phyloP scores from a whole-genome alignment of 2,888 invertebrate genomes.

The Podotricha telesiphe region DNA sequence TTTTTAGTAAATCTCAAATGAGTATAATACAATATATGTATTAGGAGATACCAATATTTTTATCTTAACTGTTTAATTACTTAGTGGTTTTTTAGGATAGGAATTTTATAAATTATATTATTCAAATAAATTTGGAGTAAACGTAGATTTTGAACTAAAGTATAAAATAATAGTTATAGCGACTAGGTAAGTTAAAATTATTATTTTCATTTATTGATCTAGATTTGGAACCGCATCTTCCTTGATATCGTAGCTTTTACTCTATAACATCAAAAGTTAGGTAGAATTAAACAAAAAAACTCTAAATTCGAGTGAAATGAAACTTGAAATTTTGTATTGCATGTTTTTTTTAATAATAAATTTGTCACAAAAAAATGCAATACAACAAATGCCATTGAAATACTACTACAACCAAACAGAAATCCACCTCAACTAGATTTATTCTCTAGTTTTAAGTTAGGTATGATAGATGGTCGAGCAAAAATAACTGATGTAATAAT shows the following conservation, averaged over 20 bases:
- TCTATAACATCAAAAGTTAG: not conserved
- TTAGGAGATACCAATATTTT: not conserved
- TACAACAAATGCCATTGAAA: conserved; percentile 48
- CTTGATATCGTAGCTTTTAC: not conserved
- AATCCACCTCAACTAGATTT: conserved; percentile 70
- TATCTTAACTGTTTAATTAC: not conserved
- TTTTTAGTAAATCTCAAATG: not conserved
- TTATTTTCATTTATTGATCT: not conserved
- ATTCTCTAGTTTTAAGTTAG: conserved; percentile 26
- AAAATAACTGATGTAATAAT: conserved; percentile 1
- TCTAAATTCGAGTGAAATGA: not conserved
- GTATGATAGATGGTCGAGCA: not conserved
- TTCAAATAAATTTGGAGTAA: not conserved
- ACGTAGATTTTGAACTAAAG: conserved; percentile 5
- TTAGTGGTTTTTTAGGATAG: not conserved
- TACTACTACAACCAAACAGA: conserved; percentile 76
- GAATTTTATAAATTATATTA: not conserved
- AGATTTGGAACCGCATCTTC: not conserved
- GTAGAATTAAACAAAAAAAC: not conserved
- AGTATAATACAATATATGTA: not conserved
- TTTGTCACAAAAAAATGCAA: conserved; percentile 30
- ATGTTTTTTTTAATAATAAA: conserved; percentile 29
- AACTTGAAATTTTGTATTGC: conserved; percentile 9
- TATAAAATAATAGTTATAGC: conserved; percentile 7
- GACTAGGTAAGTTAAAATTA: not conserved